Base-by-base conservation (phyloP, 2,113 vertebrate species). In the Kobus ellipsiprymnus region DNA sequence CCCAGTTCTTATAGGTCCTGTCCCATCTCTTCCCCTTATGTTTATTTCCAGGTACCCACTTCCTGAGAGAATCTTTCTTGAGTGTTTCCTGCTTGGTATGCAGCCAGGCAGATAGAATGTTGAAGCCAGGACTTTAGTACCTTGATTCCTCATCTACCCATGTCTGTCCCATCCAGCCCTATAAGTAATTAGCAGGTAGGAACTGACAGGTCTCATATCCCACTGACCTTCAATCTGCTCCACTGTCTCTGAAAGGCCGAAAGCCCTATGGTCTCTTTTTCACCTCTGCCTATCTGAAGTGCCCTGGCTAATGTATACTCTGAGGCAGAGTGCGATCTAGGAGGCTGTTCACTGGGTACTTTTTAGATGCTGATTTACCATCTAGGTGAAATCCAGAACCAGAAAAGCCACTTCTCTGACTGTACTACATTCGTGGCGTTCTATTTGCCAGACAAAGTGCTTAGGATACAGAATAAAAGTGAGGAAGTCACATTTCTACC, bases 391-490 rank as follows among this genome's bases (percentile, higher is more conserved):
- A 94, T 90, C 92, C 59, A 91, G 93, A 97, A 91, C 60, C 36
- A 86, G 90, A 89, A 93, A 94, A 90, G 44, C 89, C 93, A 91
- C 19, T 55, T 30, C n/a, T 83, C 48, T 83, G 50, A 62, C 55
- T 81, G 48, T 67, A 55, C 17, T 95, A 50, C 46, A 16, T 92
- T 94, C 50, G n/a, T 57, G 60, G 29, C 10, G 13, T 92, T 90
- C 71, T 55, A 0, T 95, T 96, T 96, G 94, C 77, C 74, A 93
- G 64, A 8, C 1, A 1, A 36, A 84, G 48, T 88, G 25, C 25
- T 97, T 95, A 86, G 48, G 25, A 46, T 94, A 40, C 88, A 97
- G 93, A 94, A 81, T 86, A 90, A 97, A 91, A 97, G 57, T 90
- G 86, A 94, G 46, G 54, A 95, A 55, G 62, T 92, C 40, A 36